phyloP scores from a whole-genome alignment of 2,888 invertebrate genomes.

The Poecilobothrus nobilitatus region DNA sequence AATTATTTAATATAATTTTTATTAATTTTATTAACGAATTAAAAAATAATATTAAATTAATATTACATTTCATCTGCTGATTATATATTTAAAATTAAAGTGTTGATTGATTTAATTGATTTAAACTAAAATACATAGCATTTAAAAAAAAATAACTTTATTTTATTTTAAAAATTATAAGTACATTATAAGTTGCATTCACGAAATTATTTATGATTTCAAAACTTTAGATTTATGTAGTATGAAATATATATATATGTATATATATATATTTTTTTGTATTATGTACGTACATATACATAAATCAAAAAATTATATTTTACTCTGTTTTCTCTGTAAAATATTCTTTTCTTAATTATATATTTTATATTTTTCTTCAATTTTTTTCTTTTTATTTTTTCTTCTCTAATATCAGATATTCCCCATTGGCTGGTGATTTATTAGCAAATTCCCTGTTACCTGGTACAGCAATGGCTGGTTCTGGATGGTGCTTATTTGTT shows the following conservation, averaged over 20 bases:
- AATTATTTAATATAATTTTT: too few relatives aligned
- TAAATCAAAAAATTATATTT: background rate
- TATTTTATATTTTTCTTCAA: background rate
- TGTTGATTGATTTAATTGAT: too few relatives aligned
- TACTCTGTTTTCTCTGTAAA: background rate
- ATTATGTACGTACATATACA: too few relatives aligned
- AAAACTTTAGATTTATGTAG: background rate
- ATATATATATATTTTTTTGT: background rate
- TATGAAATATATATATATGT: background rate
- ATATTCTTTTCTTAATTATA: background rate
- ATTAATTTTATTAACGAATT: background rate
- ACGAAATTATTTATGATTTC: background rate
- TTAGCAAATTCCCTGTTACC: slow-evolving; percentile 69
- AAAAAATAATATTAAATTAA: background rate
- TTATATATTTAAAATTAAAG: too few relatives aligned
- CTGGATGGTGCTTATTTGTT: slow-evolving; percentile 77
- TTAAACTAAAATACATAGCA: too few relatives aligned
- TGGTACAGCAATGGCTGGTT: slow-evolving; percentile 76
- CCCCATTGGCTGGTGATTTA: slow-evolving; percentile 76
- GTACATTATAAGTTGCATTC: background rate
- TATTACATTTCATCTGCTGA: too few relatives aligned
- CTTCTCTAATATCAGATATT: slow-evolving; percentile 46
- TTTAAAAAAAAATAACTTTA: too few relatives aligned
- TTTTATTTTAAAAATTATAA: background rate
- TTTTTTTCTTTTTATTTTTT: background rate